phyloP scores from a whole-genome alignment of 2,797 vertebrate genomes.

The Rhodeus uyekii region DNA sequence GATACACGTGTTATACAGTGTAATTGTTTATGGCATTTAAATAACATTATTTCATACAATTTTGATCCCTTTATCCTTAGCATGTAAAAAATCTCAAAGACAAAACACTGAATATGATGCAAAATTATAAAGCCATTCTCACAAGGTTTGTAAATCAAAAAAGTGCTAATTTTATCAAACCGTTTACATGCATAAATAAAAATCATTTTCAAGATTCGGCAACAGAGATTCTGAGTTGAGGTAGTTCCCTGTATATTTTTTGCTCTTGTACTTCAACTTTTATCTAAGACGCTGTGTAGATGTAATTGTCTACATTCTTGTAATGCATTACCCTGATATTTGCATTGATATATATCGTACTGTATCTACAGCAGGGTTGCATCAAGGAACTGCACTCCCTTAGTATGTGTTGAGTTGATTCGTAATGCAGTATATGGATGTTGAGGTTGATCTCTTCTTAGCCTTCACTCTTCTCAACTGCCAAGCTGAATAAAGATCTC shows the following conservation, averaged over 20 bases:
- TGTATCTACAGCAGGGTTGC: conserved; percentile 7
- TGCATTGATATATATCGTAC: neutral
- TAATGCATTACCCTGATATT: conserved; percentile 12
- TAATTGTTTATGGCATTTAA: conserved; percentile 19
- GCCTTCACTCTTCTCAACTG: conserved; percentile 3
- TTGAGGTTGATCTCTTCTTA: conserved; percentile 21
- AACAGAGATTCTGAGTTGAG: neutral
- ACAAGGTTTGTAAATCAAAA: conserved; percentile 7
- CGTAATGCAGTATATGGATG: neutral
- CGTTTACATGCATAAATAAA: neutral
- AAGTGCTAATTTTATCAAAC: neutral
- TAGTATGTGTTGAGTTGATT: neutral
- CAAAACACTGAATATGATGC: conserved; percentile 7
- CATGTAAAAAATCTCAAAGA: conserved; percentile 5
- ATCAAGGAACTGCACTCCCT: conserved; percentile 1
- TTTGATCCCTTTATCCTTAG: neutral
- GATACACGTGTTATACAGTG: neutral
- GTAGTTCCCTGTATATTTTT: conserved; percentile 11
- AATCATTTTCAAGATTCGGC: neutral
- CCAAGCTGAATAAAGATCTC: conserved; percentile 17
- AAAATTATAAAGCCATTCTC: conserved; percentile 24
- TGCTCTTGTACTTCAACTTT: conserved; percentile 1
- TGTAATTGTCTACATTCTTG: conserved; percentile 15
- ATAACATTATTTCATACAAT: neutral
- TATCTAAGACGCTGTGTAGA: neutral